Percentiles rank a stretch among this genome's conserved stretches.
phyloP scores from a whole-genome alignment of 2,797 vertebrate genomes.

The Enteromius anoplus region DNA sequence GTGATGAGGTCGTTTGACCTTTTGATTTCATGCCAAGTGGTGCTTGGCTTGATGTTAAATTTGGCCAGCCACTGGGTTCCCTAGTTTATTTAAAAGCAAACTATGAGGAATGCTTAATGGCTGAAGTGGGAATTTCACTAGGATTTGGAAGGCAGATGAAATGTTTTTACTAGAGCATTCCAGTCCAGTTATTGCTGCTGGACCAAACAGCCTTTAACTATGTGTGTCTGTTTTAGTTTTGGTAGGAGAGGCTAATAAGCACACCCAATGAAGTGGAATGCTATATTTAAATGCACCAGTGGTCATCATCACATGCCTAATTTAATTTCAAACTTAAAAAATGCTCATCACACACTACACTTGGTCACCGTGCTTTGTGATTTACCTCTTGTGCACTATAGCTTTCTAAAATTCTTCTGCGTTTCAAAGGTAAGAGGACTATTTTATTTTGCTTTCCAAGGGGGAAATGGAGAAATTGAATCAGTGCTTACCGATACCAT shows the following conservation, averaged over 20 bases:
- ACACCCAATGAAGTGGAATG: conserved; percentile 54
- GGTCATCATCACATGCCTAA: conserved; percentile 2
- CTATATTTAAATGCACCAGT: conserved; percentile 59
- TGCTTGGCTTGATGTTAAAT: background rate
- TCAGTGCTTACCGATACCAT: background rate
- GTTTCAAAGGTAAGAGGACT: conserved; percentile 8
- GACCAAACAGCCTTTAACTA: background rate
- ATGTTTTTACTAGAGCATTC: background rate
- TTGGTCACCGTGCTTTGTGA: conserved; percentile 1
- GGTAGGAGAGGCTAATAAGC: conserved; percentile 64
- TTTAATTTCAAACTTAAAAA: conserved; percentile 5
- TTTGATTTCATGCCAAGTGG: conserved; percentile 5
- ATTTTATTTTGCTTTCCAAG: background rate
- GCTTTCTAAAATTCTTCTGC: background rate
- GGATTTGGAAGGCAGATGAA: background rate
- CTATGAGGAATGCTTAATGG: conserved; percentile 1
- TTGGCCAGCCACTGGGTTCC: background rate
- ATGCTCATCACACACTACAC: background rate
- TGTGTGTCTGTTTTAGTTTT: conserved; percentile 51
- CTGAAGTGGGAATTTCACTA: background rate
- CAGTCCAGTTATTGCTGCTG: conserved; percentile 12
- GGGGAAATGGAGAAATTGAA: background rate
- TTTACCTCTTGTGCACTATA: background rate
- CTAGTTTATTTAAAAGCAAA: conserved; percentile 28
- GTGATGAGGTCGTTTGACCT: background rate